Evolutionary conservation across 2,113 vertebrate species (phyloP), one percentile per base, ranked within the genome.

Genomic region (Dicentrarchus labrax): DNA sequence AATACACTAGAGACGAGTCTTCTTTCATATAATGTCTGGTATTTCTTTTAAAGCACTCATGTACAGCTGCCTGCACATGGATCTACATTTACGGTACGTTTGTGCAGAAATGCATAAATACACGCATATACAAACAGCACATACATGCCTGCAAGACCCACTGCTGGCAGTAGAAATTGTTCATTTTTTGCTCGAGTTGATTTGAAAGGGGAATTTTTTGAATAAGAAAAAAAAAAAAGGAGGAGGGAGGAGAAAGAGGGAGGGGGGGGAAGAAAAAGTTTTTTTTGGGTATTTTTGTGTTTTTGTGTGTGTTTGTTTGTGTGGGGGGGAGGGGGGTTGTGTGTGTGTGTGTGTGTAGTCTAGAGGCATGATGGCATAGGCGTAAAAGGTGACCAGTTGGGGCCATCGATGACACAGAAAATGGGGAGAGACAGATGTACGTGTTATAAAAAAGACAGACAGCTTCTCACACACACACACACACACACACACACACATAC

Each of bases 101-200:
- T 82, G 68, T 83, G 80, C 80, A 89, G 48, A 76, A 24, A 12
- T 68, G 56, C 70, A 76, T 72, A 6, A 89, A 72, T 8, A 77
- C 43, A 51, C 7, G 8, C 54, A 66, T 75, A 30, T 62, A 43
- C 41, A 72, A 83, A 88, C 51, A 60, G 38, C n/a, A 50, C 74
- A 60, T 6, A 48, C 4, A 47, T 41, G 53, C 67, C 80, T 59
- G 76, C 45, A 10, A 79, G 84, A 73, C 41, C 2, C 39, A 70
- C 59, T 83, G 62, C 54, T 85, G 78, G 80, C 72, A 15, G 78
- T 24, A 30, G 80, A 83, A 83, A 86, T 67, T 78, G 41, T 60
- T 82, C 59, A 86, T 83, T 80, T 77, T 91, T 76, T 88, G 87
- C 81, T 66, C 4, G 51, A 88, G 67, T 67, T 84, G 82, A 72